Evolutionary conservation across 2,888 invertebrate genomes (phyloP).

Genomic region (Vannuccia rotundouncinata): DNA sequence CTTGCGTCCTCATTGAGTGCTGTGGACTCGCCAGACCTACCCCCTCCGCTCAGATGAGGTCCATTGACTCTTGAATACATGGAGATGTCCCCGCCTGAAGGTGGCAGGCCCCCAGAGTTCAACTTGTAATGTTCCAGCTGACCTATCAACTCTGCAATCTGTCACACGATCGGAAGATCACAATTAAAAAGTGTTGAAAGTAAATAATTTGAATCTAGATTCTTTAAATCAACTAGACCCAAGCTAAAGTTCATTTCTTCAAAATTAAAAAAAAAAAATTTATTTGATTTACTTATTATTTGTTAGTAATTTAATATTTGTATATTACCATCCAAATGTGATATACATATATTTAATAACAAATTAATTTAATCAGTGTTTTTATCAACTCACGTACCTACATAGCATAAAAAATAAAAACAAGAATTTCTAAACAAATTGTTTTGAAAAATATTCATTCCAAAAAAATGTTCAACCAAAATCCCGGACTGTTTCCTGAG

Average conservation of each 20-base stretch:
- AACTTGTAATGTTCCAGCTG: slow-evolving; percentile 12
- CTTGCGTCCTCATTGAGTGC: background rate
- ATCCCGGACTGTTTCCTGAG: too few species aligned
- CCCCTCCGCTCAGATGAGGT: background rate
- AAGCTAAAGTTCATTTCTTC: background rate
- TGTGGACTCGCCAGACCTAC: background rate
- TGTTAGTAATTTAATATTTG: too few species aligned
- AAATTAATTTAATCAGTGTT: too few species aligned
- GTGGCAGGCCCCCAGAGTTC: background rate
- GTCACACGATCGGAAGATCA: background rate
- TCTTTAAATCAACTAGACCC: background rate
- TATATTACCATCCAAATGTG: too few species aligned
- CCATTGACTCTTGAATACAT: background rate
- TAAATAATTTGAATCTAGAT: background rate
- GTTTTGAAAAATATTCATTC: too few species aligned
- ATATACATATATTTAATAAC: too few species aligned
- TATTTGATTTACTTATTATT: too few species aligned
- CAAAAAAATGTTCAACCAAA: too few species aligned
- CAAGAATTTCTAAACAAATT: too few species aligned
- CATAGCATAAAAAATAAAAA: too few species aligned
- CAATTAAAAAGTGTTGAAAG: background rate
- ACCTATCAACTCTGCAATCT: slow-evolving; percentile 19
- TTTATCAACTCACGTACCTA: too few species aligned
- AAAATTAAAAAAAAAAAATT: background rate
- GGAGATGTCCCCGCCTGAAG: background rate